Conservation (phyloP, 92 coral and sea anemone genomes). For the Palythoa grandis region DNA sequence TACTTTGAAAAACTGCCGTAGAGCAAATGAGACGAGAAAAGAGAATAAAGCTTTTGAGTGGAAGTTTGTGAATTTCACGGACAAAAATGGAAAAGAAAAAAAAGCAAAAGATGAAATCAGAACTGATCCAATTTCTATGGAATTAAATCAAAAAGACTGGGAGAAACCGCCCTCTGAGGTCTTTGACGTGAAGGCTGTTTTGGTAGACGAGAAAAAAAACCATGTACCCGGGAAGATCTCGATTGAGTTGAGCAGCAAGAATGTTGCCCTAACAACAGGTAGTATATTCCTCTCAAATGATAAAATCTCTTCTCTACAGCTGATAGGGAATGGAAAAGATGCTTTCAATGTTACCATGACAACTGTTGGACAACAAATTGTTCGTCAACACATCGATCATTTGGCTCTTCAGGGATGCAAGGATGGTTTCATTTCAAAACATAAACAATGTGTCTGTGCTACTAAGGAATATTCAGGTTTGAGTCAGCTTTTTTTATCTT, state of each 20-base stretch:
- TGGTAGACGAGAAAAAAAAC: slow-evolving; percentile 70
- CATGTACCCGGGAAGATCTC: slow-evolving; percentile 62
- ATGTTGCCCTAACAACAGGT: slow-evolving; percentile 21
- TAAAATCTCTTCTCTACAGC: slow-evolving; percentile 5
- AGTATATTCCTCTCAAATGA: slow-evolving; percentile 29
- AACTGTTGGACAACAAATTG: slow-evolving; percentile 67
- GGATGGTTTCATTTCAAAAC: slow-evolving; percentile 57
- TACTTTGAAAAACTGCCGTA: slow-evolving; percentile 83
- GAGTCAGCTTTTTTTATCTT: background rate
- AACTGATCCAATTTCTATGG: slow-evolving; percentile 81
- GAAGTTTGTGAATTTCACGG: slow-evolving; percentile 68
- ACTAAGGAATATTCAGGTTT: slow-evolving; percentile 20
- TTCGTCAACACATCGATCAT: slow-evolving; percentile 41
- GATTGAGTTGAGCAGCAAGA: slow-evolving; percentile 37
- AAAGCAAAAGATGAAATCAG: slow-evolving; percentile 60
- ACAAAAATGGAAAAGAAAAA: slow-evolving; percentile 41
- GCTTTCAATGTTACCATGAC: slow-evolving; percentile 52
- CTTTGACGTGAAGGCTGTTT: slow-evolving; percentile 57
- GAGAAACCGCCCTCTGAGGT: slow-evolving; percentile 67
- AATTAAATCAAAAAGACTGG: slow-evolving; percentile 56
- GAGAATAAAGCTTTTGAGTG: slow-evolving; percentile 80
- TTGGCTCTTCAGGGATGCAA: slow-evolving; percentile 61
- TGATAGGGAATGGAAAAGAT: slow-evolving; percentile 52
- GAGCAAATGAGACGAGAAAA: slow-evolving; percentile 66
- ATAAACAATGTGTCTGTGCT: slow-evolving; percentile 58